Conservation (phyloP, 2,113 vertebrate species). For the Saguinus midas region DNA sequence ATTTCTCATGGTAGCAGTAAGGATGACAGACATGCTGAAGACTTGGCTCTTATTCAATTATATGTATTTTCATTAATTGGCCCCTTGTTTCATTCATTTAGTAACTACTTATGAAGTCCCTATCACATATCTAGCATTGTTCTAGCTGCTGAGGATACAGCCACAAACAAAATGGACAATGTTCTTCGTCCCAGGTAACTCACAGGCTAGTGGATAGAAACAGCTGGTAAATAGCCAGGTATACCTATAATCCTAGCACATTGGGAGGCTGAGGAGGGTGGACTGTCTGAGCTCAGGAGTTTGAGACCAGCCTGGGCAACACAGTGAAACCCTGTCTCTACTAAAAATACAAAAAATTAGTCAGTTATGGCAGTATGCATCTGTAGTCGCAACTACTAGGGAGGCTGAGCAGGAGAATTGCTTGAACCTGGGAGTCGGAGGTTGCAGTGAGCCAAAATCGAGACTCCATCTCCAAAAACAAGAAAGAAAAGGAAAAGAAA, state of each 20-base stretch:
- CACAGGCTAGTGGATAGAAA: background rate
- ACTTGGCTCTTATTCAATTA: background rate
- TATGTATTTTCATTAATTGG: background rate
- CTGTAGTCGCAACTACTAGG: no score
- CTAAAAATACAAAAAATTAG: no score
- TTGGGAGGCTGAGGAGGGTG: no score
- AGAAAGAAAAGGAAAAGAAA: background rate
- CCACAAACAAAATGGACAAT: background rate
- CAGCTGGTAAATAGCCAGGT: background rate
- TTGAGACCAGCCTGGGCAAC: no score
- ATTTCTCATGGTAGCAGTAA: background rate
- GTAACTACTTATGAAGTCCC: background rate
- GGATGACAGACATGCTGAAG: background rate
- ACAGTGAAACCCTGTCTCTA: no score
- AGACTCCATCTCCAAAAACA: no score
- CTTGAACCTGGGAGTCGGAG: no score
- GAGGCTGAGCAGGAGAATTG: no score
- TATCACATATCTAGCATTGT: background rate
- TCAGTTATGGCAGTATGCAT: no score
- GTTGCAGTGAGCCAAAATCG: no score
- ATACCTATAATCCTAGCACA: no score
- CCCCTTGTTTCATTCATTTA: background rate
- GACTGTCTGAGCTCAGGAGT: no score
- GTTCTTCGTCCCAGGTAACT: background rate
- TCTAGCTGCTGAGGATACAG: background rate